Conservation (phyloP, 2,797 vertebrate genomes). For the Cirrhinus mrigala region DNA sequence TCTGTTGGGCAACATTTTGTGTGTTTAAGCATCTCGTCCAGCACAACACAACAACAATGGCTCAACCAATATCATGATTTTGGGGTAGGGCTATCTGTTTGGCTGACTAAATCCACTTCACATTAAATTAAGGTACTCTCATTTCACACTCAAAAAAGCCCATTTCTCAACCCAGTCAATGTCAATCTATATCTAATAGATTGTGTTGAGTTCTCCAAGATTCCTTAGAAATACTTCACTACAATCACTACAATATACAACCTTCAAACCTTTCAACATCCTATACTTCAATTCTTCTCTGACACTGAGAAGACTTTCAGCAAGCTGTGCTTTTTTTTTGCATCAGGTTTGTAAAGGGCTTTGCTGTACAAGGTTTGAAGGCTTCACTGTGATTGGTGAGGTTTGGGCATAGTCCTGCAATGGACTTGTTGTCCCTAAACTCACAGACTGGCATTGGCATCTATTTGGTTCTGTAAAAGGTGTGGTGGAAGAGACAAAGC, state of each 20-base stretch:
- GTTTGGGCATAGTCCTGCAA: slow-evolving; percentile 60
- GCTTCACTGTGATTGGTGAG: slow-evolving; percentile 62
- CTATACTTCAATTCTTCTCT: slow-evolving; percentile 7
- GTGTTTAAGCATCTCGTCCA: neutral
- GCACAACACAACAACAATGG: neutral
- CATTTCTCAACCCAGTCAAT: neutral
- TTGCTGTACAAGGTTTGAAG: slow-evolving; percentile 63
- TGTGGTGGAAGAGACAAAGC: slow-evolving; percentile 74
- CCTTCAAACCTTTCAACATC: slow-evolving; percentile 3
- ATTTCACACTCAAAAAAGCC: neutral
- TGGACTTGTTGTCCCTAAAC: slow-evolving; percentile 42
- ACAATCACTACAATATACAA: slow-evolving; percentile 4
- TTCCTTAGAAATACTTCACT: slow-evolving; percentile 33
- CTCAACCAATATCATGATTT: neutral
- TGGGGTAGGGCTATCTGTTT: neutral
- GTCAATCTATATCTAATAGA: neutral
- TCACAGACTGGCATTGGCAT: slow-evolving; percentile 75
- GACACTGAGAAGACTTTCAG: slow-evolving; percentile 44
- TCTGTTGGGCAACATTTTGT: neutral
- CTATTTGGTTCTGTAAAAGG: slow-evolving; percentile 63
- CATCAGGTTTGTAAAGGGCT: slow-evolving; percentile 72
- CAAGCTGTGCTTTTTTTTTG: slow-evolving; percentile 55
- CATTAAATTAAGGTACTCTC: neutral
- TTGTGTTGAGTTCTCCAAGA: neutral
- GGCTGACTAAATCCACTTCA: neutral